Percentiles rank a stretch among this genome's conserved stretches.
Evolutionary conservation across 1,140 invertebrate species (phyloP).

Genomic region (Triops cancriformis): DNA sequence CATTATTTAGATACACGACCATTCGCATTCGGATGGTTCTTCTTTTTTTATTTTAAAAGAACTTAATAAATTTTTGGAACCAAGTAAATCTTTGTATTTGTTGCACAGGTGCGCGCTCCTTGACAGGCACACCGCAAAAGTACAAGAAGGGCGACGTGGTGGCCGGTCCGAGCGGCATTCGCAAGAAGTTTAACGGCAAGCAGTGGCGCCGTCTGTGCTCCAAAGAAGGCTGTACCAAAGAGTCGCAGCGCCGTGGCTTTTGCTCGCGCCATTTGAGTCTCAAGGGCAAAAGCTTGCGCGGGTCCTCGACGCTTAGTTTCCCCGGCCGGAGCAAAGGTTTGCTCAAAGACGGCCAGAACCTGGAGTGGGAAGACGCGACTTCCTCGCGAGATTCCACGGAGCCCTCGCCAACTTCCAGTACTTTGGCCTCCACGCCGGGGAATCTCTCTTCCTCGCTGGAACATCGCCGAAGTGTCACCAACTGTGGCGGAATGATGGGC

Average conservation of each 20-base stretch:
- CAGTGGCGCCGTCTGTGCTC: slow-evolving; percentile 95
- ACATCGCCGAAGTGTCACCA: neutral
- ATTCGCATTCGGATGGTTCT: too few relatives aligned
- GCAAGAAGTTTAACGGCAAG: slow-evolving; percentile 99
- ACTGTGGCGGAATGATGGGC: neutral
- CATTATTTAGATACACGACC: too few relatives aligned
- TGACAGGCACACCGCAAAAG: slow-evolving; percentile 86
- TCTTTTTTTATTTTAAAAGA: too few relatives aligned
- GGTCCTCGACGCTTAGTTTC: slow-evolving; percentile 37
- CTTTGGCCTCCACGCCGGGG: neutral
- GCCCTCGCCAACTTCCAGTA: slow-evolving; percentile 67
- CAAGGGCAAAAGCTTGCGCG: slow-evolving; percentile 55
- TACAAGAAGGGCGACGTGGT: slow-evolving; percentile 99
- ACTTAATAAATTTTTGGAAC: neutral
- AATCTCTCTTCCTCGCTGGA: neutral
- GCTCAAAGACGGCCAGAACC: slow-evolving; percentile 36
- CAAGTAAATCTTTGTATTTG: slow-evolving; percentile 27
- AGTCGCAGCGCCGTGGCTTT: slow-evolving; percentile 90
- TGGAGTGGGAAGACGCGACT: slow-evolving; percentile 73
- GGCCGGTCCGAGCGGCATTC: slow-evolving; percentile 86
- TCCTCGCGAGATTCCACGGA: slow-evolving; percentile 59
- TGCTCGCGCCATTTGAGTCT: slow-evolving; percentile 92
- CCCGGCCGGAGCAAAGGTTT: slow-evolving; percentile 39
- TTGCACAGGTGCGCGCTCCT: slow-evolving; percentile 51
- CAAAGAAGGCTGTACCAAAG: slow-evolving; percentile 92